Evolutionary conservation across 2,113 vertebrate genomes (phyloP).

Genomic region (Eulemur rufifrons): DNA sequence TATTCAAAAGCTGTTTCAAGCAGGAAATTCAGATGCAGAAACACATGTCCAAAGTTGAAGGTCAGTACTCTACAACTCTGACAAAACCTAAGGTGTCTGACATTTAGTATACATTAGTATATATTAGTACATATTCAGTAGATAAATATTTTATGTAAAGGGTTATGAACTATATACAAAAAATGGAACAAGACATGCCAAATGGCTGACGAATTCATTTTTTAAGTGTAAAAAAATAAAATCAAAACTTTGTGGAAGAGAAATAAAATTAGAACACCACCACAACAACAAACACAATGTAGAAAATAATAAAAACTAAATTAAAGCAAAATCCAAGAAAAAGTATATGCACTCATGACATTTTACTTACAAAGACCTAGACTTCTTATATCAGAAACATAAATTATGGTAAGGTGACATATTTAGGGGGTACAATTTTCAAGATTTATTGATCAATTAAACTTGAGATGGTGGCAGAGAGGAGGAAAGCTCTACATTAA

Average conservation of each 20-base stretch:
- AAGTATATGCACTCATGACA: neutral
- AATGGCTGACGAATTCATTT: neutral
- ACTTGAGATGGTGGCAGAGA: neutral
- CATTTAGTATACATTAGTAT: neutral
- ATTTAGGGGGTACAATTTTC: neutral
- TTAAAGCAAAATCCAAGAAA: neutral
- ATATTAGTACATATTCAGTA: neutral
- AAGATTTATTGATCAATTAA: neutral
- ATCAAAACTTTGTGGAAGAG: neutral
- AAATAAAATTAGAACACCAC: neutral
- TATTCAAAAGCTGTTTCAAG: slow-evolving; percentile 82
- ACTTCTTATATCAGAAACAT: neutral
- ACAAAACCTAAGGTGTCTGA: slow-evolving; percentile 9
- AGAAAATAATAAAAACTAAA: neutral
- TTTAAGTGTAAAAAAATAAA: neutral
- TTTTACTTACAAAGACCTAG: neutral
- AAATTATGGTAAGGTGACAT: neutral
- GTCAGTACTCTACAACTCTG: neutral
- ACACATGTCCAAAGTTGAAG: slow-evolving; percentile 63
- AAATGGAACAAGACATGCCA: neutral
- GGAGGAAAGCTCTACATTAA: neutral
- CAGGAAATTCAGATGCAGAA: slow-evolving; percentile 63
- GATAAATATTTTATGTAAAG: neutral
- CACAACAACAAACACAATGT: neutral
- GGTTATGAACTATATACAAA: neutral